A percentile compares a stretch with the other conserved stretches of the same genome.
phyloP scores from a whole-genome alignment of 2,797 vertebrate genomes.

The Sitta carolinensis region DNA sequence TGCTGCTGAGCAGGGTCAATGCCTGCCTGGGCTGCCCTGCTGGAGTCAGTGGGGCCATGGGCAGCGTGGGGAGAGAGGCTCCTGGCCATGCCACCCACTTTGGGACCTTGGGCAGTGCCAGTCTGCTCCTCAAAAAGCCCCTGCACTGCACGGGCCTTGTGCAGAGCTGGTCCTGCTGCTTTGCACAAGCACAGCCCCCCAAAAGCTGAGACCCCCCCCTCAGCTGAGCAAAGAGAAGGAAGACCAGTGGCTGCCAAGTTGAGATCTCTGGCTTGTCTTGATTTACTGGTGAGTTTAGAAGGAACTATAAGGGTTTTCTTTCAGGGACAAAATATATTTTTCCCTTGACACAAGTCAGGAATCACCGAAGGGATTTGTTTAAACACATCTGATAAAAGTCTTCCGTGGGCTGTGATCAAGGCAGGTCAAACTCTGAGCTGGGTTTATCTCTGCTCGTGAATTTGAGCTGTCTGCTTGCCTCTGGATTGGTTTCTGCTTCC shows the following conservation, averaged over 20 bases:
- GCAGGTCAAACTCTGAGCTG: background rate
- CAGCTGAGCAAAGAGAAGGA: background rate
- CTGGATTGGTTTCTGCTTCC: background rate
- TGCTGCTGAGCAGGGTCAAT: background rate
- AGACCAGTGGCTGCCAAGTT: accelerated
- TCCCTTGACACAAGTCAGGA: conserved; percentile 13
- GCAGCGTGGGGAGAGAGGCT: background rate
- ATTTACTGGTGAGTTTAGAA: conserved; percentile 17
- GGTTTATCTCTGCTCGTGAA: background rate
- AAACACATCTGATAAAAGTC: conserved; percentile 20
- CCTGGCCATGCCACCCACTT: background rate
- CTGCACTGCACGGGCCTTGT: background rate
- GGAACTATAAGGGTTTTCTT: background rate
- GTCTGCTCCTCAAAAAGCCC: background rate
- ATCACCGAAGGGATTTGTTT: conserved; percentile 3
- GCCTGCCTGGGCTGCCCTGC: background rate
- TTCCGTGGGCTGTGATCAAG: background rate
- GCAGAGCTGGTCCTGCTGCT: background rate
- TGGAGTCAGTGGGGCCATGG: background rate
- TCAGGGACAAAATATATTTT: background rate
- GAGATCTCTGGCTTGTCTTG: background rate
- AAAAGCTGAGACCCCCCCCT: background rate
- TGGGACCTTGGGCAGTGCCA: background rate
- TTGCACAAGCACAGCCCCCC: background rate
- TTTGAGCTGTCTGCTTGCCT: background rate